Evolutionary conservation across 2,113 vertebrate species (phyloP).

Genomic region (Cottus gobio): DNA sequence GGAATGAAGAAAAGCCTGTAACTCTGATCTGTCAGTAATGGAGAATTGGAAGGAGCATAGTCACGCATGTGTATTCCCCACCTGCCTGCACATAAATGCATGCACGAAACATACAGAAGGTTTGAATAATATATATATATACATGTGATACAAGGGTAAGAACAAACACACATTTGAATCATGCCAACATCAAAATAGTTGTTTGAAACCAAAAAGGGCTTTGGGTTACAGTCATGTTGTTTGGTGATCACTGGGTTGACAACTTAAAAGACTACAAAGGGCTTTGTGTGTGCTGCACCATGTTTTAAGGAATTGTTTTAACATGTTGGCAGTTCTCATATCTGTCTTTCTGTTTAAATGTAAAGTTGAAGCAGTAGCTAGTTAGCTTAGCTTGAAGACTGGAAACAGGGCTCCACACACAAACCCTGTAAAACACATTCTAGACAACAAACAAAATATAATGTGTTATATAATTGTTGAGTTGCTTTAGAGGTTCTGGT

Average conservation of each 20-base stretch:
- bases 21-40: slow-evolving; percentile 14
- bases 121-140: background rate
- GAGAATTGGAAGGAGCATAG: slow-evolving; percentile 16
- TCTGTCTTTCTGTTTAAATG: background rate
- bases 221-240: background rate
- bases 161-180: background rate
- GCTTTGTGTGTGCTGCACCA: background rate
- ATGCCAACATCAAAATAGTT: background rate
- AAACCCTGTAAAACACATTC: background rate
- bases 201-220: background rate
- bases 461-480: background rate
- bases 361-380: background rate
- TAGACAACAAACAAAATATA: background rate
- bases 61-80: background rate
- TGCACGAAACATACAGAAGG: background rate
- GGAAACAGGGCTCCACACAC: background rate
- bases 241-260: background rate
- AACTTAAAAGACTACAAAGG: background rate
- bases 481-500: background rate
- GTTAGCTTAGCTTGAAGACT: background rate
- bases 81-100: background rate
- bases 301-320: background rate
- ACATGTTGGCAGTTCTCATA: background rate
- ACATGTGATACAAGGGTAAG: background rate
- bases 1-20: slow-evolving; percentile 19